Conservation (phyloP, 2,113 vertebrate species). For the Rhea pennata region DNA sequence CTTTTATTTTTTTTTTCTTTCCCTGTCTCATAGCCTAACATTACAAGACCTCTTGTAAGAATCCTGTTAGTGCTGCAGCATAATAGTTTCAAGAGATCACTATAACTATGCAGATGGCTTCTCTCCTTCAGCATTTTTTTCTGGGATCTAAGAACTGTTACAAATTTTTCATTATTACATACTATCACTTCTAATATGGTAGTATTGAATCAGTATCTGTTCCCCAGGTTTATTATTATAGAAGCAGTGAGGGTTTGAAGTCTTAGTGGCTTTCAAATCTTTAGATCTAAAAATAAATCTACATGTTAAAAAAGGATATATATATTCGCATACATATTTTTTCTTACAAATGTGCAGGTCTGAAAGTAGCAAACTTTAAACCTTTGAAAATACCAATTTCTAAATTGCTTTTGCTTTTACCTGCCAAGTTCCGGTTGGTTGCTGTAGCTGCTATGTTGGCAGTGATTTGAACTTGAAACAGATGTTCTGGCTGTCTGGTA, state of each 20-base stretch:
- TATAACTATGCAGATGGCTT: neutral
- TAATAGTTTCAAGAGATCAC: neutral
- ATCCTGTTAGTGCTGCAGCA: neutral
- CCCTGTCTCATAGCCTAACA: neutral
- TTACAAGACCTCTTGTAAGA: neutral
- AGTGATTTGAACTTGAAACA: neutral
- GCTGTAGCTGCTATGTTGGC: neutral
- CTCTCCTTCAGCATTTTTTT: neutral
- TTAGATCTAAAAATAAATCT: neutral
- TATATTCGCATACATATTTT: neutral
- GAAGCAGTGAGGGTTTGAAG: neutral
- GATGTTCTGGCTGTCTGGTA: neutral
- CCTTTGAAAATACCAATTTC: neutral
- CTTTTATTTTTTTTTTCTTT: neutral
- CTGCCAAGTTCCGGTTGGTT: neutral
- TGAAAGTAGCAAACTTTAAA: neutral
- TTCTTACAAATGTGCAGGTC: neutral
- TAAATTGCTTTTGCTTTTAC: neutral
- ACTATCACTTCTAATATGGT: neutral
- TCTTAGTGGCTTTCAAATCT: neutral
- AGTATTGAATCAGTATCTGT: neutral
- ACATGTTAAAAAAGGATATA: too few species aligned
- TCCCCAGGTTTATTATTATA: too few species aligned
- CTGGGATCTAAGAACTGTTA: neutral
- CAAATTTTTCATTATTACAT: neutral